Conservation (phyloP, 2,888 invertebrate genomes). For the Osedax fenrisi region DNA sequence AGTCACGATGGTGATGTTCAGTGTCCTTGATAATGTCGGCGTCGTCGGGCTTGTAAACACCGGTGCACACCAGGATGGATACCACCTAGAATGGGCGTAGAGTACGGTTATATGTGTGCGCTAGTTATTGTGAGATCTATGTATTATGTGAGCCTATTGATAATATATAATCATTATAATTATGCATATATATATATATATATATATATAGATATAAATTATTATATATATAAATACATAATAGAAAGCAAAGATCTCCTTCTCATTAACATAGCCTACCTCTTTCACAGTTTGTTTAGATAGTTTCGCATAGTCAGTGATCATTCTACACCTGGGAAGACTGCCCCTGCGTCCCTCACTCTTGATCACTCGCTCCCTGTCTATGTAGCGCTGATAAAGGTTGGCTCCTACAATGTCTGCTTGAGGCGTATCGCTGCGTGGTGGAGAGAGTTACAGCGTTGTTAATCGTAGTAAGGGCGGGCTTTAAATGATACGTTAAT, state of each 20-base stretch:
- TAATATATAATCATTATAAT: too few species aligned
- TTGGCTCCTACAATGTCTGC: constrained; percentile 50
- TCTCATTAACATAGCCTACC: background rate
- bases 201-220: too few species aligned
- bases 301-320: background rate
- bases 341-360: background rate
- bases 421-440: constrained; percentile 50
- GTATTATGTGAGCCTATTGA: too few species aligned
- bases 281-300: background rate
- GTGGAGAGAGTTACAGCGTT: too few species aligned
- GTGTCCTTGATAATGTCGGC: background rate
- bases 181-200: too few species aligned
- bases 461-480: too few species aligned
- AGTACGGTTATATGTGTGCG: too few species aligned
- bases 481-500: too few species aligned
- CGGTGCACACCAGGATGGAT: constrained; percentile 47
- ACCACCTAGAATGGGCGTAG: constrained; percentile 38
- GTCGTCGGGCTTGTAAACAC: constrained; percentile 43
- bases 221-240: too few species aligned
- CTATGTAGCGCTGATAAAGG: constrained; percentile 46
- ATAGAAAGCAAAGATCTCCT: too few species aligned
- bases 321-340: background rate
- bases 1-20: background rate
- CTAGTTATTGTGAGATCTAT: too few species aligned
- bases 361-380: constrained; percentile 25